Evolutionary conservation across 2,113 vertebrate species (phyloP), one percentile per base, ranked within the genome.

Genomic region (Lepisosteus oculatus): DNA sequence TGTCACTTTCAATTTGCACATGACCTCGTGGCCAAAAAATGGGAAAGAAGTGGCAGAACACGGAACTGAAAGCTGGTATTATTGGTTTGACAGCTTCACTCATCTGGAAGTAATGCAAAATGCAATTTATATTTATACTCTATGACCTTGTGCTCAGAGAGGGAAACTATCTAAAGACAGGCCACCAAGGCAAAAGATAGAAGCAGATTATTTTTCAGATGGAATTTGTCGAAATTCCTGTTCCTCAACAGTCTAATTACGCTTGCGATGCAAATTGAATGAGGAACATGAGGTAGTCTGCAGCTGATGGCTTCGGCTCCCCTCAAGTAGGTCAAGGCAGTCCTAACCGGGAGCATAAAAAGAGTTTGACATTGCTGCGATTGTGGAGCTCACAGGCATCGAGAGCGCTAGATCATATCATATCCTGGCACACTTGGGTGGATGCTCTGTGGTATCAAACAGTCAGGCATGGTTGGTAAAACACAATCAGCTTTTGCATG

Each of bases 71-170:
- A 91, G 94, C 95, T 94, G 87, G 90, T 91, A 93, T 97, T 95
- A 99, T 97, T 94, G 93, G 86, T 93, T 93, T 96, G 96, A 99
- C 97, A 98, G 95, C 92, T 98, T 96, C 96, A 95, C 93, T 96
- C 95, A 95, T 95, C 95, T 95, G 93, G 92, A 96, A 95, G 94
- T 97, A 98, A 98, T 95, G 94, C 92, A 95, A 96, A 95, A 97
- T 89, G 90, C 95, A 95, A 95, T 95, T 97, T 96, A 95, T 96
- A 95, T 96, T 95, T 97, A 95, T 95, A 93, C 92, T 89, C 91
- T 83, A 88, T 94, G 95, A 97, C 95, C 95, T 94, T 87, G 87
- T 89, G 90, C 78, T 81, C 88, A 83, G 87, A 89, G 85, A 90
- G 84, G 85, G 90, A 89, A 92, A 93, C 87, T 92, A 93, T 93